Conservation (phyloP, 2,113 vertebrate species). For the Heterochromis multidens region DNA sequence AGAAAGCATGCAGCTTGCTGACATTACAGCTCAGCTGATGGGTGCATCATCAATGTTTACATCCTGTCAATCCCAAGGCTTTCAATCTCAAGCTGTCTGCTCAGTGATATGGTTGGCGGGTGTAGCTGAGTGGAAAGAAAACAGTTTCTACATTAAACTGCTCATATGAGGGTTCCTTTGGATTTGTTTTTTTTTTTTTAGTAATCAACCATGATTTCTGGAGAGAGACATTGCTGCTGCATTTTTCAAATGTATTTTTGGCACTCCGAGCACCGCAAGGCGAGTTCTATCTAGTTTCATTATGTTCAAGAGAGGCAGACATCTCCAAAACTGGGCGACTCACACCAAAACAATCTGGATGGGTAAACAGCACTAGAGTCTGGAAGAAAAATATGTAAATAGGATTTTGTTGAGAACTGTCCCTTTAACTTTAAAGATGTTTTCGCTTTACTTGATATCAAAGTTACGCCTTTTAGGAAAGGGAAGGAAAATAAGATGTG, state of each 20-base stretch:
- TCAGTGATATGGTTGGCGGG: not conserved
- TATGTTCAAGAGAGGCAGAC: not conserved
- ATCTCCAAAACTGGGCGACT: not conserved
- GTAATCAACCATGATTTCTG: not conserved
- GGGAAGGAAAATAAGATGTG: not conserved
- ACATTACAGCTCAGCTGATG: not conserved
- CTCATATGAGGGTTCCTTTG: too few species aligned
- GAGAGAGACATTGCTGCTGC: not conserved
- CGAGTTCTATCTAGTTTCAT: not conserved
- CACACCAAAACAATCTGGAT: too few species aligned
- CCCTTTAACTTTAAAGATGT: not conserved
- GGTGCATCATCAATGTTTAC: not conserved
- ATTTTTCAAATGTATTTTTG: not conserved
- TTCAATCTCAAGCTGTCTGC: not conserved
- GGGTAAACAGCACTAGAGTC: not conserved
- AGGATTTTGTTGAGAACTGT: not conserved
- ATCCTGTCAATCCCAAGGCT: not conserved
- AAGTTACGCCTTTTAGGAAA: not conserved
- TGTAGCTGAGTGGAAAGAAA: not conserved
- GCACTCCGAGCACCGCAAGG: not conserved
- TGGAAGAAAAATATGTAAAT: not conserved
- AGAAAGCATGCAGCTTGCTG: not conserved
- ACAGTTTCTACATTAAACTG: not conserved
- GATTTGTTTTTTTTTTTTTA: not conserved
- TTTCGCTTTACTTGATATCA: conserved; percentile 7